phyloP scores from a whole-genome alignment of 2,797 vertebrate species.

The Carapus acus region DNA sequence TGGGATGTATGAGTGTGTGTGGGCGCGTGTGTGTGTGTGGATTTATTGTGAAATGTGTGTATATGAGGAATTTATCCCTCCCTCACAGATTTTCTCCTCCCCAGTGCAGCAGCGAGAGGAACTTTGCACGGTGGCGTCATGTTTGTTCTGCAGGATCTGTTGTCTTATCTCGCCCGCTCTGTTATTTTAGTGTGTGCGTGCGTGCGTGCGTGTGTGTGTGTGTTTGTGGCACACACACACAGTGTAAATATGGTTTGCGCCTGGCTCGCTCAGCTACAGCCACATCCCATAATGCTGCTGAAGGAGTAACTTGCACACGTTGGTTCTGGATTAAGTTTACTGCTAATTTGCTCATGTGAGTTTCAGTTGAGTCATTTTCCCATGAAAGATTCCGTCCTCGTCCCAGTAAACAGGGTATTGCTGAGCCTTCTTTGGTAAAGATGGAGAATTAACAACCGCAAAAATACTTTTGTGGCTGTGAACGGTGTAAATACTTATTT shows the following conservation, averaged over 20 bases:
- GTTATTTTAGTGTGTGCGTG: slow-evolving; percentile 8
- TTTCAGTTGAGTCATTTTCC: slow-evolving; percentile 1
- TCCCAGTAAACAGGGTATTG: slow-evolving; percentile 16
- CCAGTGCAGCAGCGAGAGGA: slow-evolving; percentile 19
- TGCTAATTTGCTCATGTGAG: slow-evolving; percentile 6
- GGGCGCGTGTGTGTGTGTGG: too few relatives aligned
- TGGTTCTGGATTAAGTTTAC: slow-evolving; percentile 3
- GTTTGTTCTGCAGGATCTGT: slow-evolving; percentile 13
- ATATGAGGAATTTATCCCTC: slow-evolving; percentile 52
- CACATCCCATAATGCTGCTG: slow-evolving; percentile 35
- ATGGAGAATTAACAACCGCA: not conserved
- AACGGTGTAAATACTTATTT: not conserved
- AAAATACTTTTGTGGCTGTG: not conserved
- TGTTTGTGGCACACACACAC: slow-evolving; percentile 14
- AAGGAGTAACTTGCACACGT: not conserved
- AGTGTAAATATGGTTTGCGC: slow-evolving; percentile 63
- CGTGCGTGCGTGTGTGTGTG: slow-evolving; percentile 5
- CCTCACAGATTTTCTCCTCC: not conserved
- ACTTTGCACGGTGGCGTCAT: slow-evolving; percentile 4
- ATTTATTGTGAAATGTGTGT: too few relatives aligned
- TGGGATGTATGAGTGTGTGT: too few relatives aligned
- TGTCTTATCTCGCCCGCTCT: not conserved
- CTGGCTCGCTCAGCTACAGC: too few relatives aligned
- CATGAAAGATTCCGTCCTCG: slow-evolving; percentile 25
- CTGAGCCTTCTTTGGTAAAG: slow-evolving; percentile 4